Percentiles rank a stretch among this genome's conserved stretches.
These are phyloP conservation scores for Ormyrus pomaceus DNA, from an alignment of 2,888 invertebrate species.

Conservation along the genomic window DNA sequence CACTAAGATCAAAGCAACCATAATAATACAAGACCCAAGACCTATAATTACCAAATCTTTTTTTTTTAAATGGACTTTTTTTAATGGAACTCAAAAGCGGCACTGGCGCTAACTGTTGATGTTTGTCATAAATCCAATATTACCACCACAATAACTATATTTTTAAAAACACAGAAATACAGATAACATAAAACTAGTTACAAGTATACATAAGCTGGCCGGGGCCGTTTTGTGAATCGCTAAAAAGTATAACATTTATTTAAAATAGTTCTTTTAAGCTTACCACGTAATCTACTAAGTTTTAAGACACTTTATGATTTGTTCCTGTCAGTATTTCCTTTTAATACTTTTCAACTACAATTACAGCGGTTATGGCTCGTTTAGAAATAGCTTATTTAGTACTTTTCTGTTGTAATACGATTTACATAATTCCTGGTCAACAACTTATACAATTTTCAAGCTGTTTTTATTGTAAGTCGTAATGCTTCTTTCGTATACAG, in stretches of 20 bases:
- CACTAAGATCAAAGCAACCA: slow-evolving; percentile 64
- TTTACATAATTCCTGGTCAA: slow-evolving; percentile 68
- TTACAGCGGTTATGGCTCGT: slow-evolving; percentile 15
- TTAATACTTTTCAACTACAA: slow-evolving; percentile 18
- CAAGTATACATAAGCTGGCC: slow-evolving; percentile 65
- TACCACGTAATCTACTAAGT: slow-evolving; percentile 17
- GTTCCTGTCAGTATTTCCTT: slow-evolving; percentile 45
- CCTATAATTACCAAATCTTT: slow-evolving; percentile 38
- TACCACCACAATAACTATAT: slow-evolving; percentile 71
- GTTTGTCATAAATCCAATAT: slow-evolving; percentile 70
- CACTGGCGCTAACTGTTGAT: slow-evolving; percentile 62
- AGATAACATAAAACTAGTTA: slow-evolving; percentile 68
- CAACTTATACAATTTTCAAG: slow-evolving; percentile 64
- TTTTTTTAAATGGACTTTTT: slow-evolving; percentile 33
- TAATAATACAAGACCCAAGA: slow-evolving; percentile 49
- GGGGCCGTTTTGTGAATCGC: slow-evolving; percentile 67
- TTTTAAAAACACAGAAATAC: slow-evolving; percentile 68
- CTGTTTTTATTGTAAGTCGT: slow-evolving; percentile 66
- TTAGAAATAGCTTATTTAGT: slow-evolving; percentile 29
- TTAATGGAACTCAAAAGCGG: slow-evolving; percentile 25
- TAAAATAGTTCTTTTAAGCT: slow-evolving; percentile 43
- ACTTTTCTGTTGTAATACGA: slow-evolving; percentile 56
- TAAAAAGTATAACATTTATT: slow-evolving; percentile 51
- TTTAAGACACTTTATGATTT: slow-evolving; percentile 41
- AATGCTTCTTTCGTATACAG: slow-evolving; percentile 53